Evolutionary conservation across 2,113 vertebrate genomes (phyloP).

Genomic region (Arothron firmamentum): DNA sequence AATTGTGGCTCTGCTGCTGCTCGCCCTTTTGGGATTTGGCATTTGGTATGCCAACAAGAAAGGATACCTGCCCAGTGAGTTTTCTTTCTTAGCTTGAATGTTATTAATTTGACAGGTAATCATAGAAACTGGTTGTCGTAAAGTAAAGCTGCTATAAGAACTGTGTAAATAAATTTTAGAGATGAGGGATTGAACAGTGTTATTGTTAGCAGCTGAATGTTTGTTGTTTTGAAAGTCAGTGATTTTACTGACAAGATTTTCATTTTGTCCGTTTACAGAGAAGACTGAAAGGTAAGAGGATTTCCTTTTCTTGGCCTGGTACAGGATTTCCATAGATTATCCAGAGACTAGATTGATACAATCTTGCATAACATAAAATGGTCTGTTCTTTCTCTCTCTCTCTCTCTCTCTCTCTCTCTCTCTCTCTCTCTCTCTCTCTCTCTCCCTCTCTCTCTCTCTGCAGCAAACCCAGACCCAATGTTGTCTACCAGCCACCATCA

Average conservation of each 20-base stretch:
- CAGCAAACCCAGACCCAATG: conserved; percentile 57
- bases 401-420: not conserved
- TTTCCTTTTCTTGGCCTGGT: conserved; percentile 1
- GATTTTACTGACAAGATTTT: conserved; percentile 1
- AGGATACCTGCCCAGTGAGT: conserved; percentile 86
- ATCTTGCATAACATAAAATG: not conserved
- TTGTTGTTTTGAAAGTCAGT: not conserved
- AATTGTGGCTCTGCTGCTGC: conserved; percentile 66
- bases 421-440: not conserved
- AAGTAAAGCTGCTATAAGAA: too few species aligned
- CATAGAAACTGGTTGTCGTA: not conserved
- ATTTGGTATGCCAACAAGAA: conserved; percentile 82
- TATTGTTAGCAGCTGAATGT: not conserved
- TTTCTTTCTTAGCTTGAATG: not conserved
- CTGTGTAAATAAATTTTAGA: not conserved
- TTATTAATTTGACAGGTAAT: not conserved
- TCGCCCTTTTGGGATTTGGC: conserved; percentile 60
- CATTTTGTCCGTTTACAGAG: conserved; percentile 48
- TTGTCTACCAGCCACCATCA: conserved; percentile 63
- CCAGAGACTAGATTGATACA: not conserved
- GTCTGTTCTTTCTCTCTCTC: not conserved
- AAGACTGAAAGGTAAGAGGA: conserved; percentile 64
- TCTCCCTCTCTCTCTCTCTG: conserved; percentile 1
- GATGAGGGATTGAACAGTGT: not conserved
- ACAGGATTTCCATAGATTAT: not conserved